Evolutionary conservation across 2,888 invertebrate species (phyloP).

Genomic region (Volucella inanis): DNA sequence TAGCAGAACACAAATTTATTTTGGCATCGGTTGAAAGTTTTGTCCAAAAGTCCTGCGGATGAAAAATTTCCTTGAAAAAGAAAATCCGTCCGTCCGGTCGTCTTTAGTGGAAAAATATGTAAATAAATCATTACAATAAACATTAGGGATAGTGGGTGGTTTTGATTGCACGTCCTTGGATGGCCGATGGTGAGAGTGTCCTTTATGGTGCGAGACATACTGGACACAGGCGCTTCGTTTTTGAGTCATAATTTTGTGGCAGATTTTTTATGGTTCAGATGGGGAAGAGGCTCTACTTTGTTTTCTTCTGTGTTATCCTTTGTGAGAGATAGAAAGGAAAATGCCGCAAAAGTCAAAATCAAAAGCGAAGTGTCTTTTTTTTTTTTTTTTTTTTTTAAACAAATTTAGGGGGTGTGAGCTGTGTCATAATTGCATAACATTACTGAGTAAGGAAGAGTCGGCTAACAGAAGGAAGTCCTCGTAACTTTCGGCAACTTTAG

Average conservation of each 20-base stretch:
- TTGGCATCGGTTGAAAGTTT: constrained; percentile 37
- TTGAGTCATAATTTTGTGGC: constrained; percentile 76
- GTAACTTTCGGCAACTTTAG: constrained; percentile 63
- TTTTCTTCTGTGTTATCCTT: constrained; percentile 33
- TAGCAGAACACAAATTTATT: constrained; percentile 41
- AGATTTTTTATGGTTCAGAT: constrained; percentile 75
- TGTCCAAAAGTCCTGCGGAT: constrained; percentile 19
- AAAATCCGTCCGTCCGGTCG: constrained; percentile 37
- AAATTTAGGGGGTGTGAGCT: constrained; percentile 11
- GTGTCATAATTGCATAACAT: constrained; percentile 72
- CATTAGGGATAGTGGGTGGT: constrained; percentile 30
- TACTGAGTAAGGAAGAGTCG: constrained; percentile 22
- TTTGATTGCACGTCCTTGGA: neutral
- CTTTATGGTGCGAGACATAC: constrained; percentile 60
- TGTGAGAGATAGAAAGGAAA: constrained; percentile 6
- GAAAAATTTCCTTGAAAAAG: neutral
- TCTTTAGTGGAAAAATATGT: constrained; percentile 75
- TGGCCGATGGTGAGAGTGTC: constrained; percentile 40
- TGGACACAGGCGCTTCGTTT: constrained; percentile 68
- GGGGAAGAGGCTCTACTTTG: constrained; percentile 37
- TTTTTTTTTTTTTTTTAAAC: constrained; percentile 16
- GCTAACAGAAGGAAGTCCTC: constrained; percentile 35
- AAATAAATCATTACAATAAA: constrained; percentile 76
- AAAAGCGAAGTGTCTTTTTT: constrained; percentile 35
- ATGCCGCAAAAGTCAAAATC: constrained; percentile 44